phyloP scores from a whole-genome alignment of 1,140 invertebrate genomes.

The Daktulosphaira vitifoliae region DNA sequence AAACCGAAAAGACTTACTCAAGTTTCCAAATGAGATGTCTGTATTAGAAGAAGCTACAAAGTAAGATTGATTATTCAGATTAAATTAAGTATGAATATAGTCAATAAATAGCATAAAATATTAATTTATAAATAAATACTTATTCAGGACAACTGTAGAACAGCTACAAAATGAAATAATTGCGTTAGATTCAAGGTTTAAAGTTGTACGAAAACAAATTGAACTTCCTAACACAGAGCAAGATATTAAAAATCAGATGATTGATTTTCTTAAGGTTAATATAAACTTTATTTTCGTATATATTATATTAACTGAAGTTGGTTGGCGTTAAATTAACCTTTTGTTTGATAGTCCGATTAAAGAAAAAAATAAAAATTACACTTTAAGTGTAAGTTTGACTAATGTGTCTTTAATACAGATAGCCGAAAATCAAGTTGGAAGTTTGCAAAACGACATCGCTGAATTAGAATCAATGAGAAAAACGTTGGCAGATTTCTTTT shows the following conservation, averaged over 20 bases:
- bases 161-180: slow-evolving; percentile 84
- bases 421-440: slow-evolving; percentile 67
- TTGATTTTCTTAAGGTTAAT: slow-evolving; percentile 70
- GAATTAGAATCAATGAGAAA: slow-evolving; percentile 69
- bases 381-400: too few species aligned
- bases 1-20: slow-evolving; percentile 67
- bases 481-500: slow-evolving; percentile 86
- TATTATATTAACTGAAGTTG: too few species aligned
- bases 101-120: too few species aligned
- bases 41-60: slow-evolving; percentile 82
- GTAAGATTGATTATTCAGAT: slow-evolving; percentile 47
- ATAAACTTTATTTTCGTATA: background rate
- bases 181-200: slow-evolving; percentile 66
- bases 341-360: background rate
- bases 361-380: background rate
- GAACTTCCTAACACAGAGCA: slow-evolving; percentile 61
- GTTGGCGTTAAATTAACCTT: background rate
- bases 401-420: too few species aligned
- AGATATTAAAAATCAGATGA: slow-evolving; percentile 82
- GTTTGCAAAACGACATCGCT: slow-evolving; percentile 67
- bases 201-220: slow-evolving; percentile 71
- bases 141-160: slow-evolving; percentile 79
- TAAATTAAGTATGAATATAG: background rate
- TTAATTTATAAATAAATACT: too few species aligned
- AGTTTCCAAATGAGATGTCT: slow-evolving; percentile 68